These are phyloP conservation scores for Graphium colonna DNA, from an alignment of 2,888 invertebrate species.

Conservation along the genomic window DNA sequence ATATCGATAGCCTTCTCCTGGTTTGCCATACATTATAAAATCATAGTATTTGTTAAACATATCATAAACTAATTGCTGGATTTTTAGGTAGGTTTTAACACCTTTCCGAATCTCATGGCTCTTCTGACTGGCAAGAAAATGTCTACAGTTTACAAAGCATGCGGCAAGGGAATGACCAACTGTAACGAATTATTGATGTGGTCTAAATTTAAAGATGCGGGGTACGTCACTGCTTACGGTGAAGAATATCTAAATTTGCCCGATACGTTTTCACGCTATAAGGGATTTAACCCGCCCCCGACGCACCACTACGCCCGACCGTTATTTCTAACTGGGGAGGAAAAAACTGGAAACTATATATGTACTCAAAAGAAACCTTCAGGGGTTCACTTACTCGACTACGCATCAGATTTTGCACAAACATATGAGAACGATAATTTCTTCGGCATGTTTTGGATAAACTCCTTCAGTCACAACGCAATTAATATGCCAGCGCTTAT, in stretches of 20 bases:
- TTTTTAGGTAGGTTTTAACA: conserved; percentile 89
- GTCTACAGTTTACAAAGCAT: conserved; percentile 70
- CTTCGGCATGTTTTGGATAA: conserved; percentile 88
- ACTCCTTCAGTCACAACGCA: conserved; percentile 85
- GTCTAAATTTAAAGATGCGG: conserved; percentile 83
- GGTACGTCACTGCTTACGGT: conserved; percentile 87
- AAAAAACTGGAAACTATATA: conserved; percentile 57
- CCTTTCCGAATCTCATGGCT: conserved; percentile 92
- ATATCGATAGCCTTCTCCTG: no score
- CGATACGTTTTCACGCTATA: conserved; percentile 80
- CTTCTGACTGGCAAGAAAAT: conserved; percentile 84
- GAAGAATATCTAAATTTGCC: conserved; percentile 85
- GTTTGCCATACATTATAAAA: neutral
- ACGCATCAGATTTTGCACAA: conserved; percentile 81
- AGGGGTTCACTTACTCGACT: conserved; percentile 83
- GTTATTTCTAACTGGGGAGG: conserved; percentile 83
- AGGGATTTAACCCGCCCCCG: conserved; percentile 85
- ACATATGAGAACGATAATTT: conserved; percentile 80
- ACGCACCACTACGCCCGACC: conserved; percentile 91
- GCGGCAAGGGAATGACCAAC: conserved; percentile 61
- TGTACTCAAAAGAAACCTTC: conserved; percentile 72
- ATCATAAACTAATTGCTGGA: neutral
- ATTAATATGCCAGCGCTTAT: conserved; percentile 82
- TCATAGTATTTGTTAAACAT: neutral
- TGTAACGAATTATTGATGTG: conserved; percentile 88